Evolutionary conservation across 2,113 vertebrate genomes (phyloP).

Genomic region (Pangasianodon hypophthalmus): DNA sequence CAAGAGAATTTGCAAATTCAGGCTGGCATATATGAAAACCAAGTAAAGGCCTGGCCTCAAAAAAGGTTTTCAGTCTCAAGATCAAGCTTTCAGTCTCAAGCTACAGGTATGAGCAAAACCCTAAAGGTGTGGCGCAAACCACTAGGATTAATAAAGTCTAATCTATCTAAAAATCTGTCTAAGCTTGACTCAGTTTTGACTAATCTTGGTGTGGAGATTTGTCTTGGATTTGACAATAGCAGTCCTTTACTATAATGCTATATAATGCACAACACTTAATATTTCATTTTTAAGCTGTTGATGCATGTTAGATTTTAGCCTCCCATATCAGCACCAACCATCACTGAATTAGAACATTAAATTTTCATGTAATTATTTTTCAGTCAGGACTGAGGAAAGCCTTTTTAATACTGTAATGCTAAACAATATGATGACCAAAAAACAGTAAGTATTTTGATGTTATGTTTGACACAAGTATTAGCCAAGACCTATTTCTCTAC

Average conservation of each 20-base stretch:
- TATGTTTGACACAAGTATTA: not conserved
- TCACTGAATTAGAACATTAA: not conserved
- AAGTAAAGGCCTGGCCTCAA: not conserved
- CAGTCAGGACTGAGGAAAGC: not conserved
- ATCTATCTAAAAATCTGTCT: no score
- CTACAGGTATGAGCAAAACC: not conserved
- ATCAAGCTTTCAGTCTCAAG: not conserved
- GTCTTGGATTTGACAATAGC: not conserved
- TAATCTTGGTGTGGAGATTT: not conserved
- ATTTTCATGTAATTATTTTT: not conserved
- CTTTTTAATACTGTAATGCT: not conserved
- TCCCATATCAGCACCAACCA: not conserved
- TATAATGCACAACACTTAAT: not conserved
- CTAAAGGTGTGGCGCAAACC: not conserved
- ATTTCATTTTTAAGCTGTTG: not conserved
- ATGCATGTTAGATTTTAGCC: not conserved
- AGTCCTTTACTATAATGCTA: not conserved
- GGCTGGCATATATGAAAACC: no score
- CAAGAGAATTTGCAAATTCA: no score
- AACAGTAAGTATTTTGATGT: not conserved
- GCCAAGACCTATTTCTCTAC: not conserved
- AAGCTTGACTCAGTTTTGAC: not conserved
- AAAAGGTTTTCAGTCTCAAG: not conserved
- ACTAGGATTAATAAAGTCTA: not conserved
- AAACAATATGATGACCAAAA: not conserved